These are phyloP conservation scores for Aleadryas rufinucha DNA, from an alignment of 2,113 vertebrate species.

Conservation along the genomic window DNA sequence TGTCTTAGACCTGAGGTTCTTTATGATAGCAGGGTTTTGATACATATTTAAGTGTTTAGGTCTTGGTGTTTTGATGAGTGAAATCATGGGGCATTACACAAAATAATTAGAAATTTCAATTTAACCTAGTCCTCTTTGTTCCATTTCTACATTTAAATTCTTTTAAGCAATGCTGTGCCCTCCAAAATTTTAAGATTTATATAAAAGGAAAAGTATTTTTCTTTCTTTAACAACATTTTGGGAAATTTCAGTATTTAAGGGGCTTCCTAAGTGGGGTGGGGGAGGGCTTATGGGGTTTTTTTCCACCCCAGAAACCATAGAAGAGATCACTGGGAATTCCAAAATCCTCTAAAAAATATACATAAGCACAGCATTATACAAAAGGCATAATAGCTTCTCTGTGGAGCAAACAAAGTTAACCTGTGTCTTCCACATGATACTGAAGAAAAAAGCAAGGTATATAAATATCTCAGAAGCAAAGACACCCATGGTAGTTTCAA, in stretches of 20 bases:
- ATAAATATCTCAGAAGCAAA: not conserved
- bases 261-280: rapidly evolving
- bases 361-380: not conserved
- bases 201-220: not conserved
- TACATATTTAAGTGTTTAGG: not conserved
- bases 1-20: not conserved
- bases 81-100: not conserved
- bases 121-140: not conserved
- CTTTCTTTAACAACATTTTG: not conserved
- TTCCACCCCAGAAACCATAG: rapidly evolving
- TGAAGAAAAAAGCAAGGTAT: not conserved
- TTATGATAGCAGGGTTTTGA: not conserved
- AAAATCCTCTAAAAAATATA: not conserved
- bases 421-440: not conserved
- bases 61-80: not conserved
- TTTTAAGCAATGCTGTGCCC: not conserved
- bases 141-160: not conserved
- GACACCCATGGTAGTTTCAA: not conserved
- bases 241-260: not conserved
- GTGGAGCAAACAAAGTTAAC: not conserved
- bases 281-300: not conserved
- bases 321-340: not conserved
- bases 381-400: not conserved
- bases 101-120: not conserved
- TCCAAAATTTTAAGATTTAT: not conserved